Evolutionary conservation across 1,140 invertebrate genomes (phyloP).

Genomic region (Drosophila carrolli): DNA sequence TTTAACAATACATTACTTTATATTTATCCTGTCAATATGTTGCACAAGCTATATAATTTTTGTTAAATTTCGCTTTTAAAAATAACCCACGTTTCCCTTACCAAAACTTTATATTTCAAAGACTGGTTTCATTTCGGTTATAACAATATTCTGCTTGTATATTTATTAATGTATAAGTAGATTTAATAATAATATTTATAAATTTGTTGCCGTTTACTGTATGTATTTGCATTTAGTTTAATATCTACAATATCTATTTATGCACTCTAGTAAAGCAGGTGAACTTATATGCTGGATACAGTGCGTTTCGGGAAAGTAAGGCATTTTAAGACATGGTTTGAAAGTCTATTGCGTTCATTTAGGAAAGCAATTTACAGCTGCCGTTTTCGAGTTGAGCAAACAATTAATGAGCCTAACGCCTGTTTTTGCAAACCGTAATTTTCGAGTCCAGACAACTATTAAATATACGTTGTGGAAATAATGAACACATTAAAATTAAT

Average conservation of each 20-base stretch:
- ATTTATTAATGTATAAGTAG: conserved; percentile 51
- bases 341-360: background rate
- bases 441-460: background rate
- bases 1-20: too few relatives aligned
- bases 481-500: background rate
- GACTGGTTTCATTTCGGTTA: background rate
- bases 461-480: background rate
- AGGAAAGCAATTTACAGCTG: conserved; percentile 1
- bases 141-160: conserved; percentile 43
- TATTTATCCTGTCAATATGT: too few relatives aligned
- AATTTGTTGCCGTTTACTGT: conserved; percentile 47
- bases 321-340: background rate
- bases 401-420: background rate
- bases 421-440: background rate
- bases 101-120: conserved; percentile 1
- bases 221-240: conserved; percentile 58
- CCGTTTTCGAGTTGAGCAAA: background rate
- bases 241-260: conserved; percentile 64
- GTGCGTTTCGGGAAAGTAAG: conserved; percentile 14
- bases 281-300: conserved; percentile 1
- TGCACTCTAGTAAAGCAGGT: background rate
- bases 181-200: conserved; percentile 53
- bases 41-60: too few relatives aligned
- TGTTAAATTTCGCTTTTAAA: too few relatives aligned
- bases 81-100: background rate